Percentiles rank a stretch among this genome's conserved stretches.
Conservation (phyloP, 2,797 vertebrate genomes). For the Zalophus californianus region DNA sequence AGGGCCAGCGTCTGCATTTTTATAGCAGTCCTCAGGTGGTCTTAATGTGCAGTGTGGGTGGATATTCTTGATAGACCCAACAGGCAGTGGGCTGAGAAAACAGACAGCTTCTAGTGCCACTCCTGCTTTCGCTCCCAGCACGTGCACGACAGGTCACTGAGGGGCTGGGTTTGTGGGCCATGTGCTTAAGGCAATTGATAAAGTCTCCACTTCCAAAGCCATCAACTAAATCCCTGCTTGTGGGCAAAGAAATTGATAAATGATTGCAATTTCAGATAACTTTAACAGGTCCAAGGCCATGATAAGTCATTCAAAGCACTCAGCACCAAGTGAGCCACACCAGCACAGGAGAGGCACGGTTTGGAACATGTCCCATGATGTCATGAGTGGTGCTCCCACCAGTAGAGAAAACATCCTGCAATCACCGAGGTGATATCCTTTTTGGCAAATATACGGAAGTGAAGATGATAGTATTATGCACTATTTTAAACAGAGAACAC, state of each 20-base stretch:
- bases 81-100: background rate
- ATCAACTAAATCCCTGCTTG: background rate
- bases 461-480: background rate
- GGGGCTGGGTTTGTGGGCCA: background rate
- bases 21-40: background rate
- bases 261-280: background rate
- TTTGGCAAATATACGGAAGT: background rate
- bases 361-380: accelerated
- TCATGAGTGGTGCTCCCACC: background rate
- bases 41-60: background rate
- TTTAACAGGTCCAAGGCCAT: background rate
- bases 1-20: background rate
- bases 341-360: too few relatives aligned
- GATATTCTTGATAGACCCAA: background rate
- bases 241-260: background rate
- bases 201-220: background rate
- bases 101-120: background rate
- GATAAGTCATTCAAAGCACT: background rate
- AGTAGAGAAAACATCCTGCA: background rate
- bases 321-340: too few relatives aligned
- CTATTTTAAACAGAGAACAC: background rate
- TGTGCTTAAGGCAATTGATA: background rate
- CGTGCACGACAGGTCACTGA: background rate
- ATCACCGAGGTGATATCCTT: background rate
- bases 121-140: background rate